Conservation (phyloP, 2,113 vertebrate species). For the Gallinago paraguaiae region DNA sequence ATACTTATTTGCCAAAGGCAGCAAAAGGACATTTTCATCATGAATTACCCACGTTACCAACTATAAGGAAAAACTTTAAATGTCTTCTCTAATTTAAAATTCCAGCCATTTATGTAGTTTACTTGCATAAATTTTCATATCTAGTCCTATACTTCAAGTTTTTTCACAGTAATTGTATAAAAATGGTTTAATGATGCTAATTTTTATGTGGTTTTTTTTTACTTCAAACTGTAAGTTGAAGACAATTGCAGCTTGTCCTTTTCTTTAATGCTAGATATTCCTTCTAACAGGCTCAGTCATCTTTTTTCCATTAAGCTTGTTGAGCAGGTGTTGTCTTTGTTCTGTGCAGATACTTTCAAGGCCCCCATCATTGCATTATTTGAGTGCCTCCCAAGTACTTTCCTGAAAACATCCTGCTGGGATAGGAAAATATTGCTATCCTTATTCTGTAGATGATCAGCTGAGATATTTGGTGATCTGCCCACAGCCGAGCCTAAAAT, state of each 20-base stretch:
- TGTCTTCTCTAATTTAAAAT: background rate
- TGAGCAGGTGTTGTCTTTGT: constrained; percentile 45
- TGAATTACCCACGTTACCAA: background rate
- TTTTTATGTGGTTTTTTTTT: background rate
- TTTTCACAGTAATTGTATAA: background rate
- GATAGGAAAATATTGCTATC: constrained; percentile 25
- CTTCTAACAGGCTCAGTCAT: background rate
- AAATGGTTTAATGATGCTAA: background rate
- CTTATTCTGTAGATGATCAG: constrained; percentile 60
- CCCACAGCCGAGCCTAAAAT: background rate
- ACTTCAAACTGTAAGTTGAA: background rate
- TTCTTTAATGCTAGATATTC: background rate
- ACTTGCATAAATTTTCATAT: background rate
- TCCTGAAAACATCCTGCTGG: constrained; percentile 45
- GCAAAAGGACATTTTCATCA: background rate
- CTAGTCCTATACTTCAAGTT: background rate
- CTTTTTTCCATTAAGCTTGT: constrained; percentile 34
- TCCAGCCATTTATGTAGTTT: background rate
- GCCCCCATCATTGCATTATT: background rate
- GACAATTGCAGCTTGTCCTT: background rate
- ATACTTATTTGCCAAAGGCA: background rate
- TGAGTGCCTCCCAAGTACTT: constrained; percentile 10
- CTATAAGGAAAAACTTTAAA: background rate
- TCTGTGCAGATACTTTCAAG: constrained; percentile 14
- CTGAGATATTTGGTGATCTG: constrained; percentile 63